Conservation (phyloP, 1,140 invertebrate genomes). For the Hydropsyche tenuis region DNA sequence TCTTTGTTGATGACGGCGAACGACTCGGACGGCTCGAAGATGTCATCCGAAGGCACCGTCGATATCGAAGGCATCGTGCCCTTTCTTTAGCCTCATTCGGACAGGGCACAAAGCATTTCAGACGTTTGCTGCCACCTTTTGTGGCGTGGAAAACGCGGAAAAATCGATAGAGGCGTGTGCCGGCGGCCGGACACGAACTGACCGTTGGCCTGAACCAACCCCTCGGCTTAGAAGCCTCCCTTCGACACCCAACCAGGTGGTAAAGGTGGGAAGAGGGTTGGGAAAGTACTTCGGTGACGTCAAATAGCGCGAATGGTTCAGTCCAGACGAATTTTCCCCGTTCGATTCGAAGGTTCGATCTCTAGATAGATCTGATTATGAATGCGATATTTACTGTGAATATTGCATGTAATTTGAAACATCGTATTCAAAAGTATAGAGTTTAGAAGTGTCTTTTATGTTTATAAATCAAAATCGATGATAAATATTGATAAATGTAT, state of each 20-base stretch:
- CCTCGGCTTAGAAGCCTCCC: not conserved
- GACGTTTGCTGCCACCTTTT: not conserved
- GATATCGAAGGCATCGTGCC: conserved; percentile 54
- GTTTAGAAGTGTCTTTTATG: too few relatives aligned
- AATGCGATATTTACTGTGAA: too few relatives aligned
- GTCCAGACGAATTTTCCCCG: not conserved
- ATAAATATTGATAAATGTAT: too few relatives aligned
- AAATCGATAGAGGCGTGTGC: conserved; percentile 29
- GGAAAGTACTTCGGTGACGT: conserved; percentile 26
- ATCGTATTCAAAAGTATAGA: too few relatives aligned
- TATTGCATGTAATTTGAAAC: too few relatives aligned
- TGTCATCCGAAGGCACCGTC: conserved; percentile 53
- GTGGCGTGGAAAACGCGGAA: not conserved
- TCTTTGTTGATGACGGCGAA: conserved; percentile 63
- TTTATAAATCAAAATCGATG: too few relatives aligned
- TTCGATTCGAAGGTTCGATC: too few relatives aligned
- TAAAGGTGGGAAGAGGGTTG: not conserved
- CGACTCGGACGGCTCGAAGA: conserved; percentile 54
- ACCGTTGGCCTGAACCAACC: conserved; percentile 9
- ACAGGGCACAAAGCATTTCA: not conserved
- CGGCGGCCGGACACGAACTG: conserved; percentile 25
- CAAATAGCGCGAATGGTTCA: conserved; percentile 30
- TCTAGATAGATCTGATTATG: too few relatives aligned
- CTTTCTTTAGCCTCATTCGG: not conserved
- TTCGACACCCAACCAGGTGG: not conserved